Evolutionary conservation across 2,888 invertebrate species (phyloP), one percentile per base, ranked within the genome.

Genomic region (Melanostoma scalare): DNA sequence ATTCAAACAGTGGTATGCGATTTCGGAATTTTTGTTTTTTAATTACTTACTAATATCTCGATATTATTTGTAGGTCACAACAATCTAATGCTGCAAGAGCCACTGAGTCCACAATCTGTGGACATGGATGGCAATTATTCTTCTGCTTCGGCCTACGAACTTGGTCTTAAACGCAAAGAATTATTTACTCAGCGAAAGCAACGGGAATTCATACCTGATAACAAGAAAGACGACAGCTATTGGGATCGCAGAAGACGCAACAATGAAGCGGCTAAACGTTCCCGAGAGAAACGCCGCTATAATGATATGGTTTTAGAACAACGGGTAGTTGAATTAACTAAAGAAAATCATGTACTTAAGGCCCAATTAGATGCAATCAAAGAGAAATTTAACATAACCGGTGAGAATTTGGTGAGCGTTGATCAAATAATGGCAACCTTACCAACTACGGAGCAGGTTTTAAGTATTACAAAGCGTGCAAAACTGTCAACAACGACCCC

Each of bases 291-390:
- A 91, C 94, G 98, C 50, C 95, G 98, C 56, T 96, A 97, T 92
- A 98, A 99, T 90, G 98, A 99, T 91, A 97, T 98, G 97, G 97
- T 98, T 1, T 93, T 99, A 80, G 99, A 99, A 89, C 96, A 97
- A 87, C 94, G 98, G 56, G 98, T 99, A 38, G 95, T 97, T 72
- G 98, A 98, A 90, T 92, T 99, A 71, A 97, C 97, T 86, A 97
- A 97, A 91, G 99, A 99, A 91, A 99, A 99, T 91, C 96, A 98
- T 89, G 95, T 97, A 56, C 93, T 99, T 2, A 96, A 97, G 90
- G 96, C 97, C 3, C 98, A 99, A 89, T 93, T 99, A 74, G 96
- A 96, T 87, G 97, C 97, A 30, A 96, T 99, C 86, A 96, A 97
- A 88, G 97, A 98, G 89, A 97, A 97, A 91, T 98, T 96, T 89